Evolutionary conservation across 2,113 vertebrate genomes (phyloP).

Genomic region (Pholis gunnellus): DNA sequence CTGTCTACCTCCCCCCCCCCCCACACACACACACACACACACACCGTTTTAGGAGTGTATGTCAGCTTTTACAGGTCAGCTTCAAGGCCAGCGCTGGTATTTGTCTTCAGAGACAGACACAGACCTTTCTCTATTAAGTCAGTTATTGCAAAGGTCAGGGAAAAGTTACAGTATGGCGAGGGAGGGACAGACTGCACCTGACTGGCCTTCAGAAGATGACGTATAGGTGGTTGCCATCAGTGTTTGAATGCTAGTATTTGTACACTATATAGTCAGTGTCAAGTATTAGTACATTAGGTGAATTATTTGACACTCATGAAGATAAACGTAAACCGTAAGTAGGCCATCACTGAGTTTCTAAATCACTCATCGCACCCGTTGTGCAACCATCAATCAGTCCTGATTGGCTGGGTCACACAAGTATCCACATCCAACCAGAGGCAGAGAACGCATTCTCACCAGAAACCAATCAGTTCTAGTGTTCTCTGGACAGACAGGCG

Average conservation of each 20-base stretch:
- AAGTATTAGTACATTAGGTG: neutral
- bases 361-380: slow-evolving; percentile 2
- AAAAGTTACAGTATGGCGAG: neutral
- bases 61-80: slow-evolving; percentile 7
- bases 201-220: slow-evolving; percentile 3
- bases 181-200: neutral
- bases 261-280: neutral
- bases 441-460: neutral
- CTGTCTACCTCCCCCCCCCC: neutral
- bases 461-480: slow-evolving; percentile 29
- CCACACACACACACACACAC: neutral
- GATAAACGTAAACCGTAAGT: neutral
- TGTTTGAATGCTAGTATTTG: neutral
- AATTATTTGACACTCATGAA: slow-evolving; percentile 3
- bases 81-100: slow-evolving; percentile 18
- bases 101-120: slow-evolving; percentile 25
- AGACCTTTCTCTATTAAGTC: slow-evolving; percentile 40
- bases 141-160: slow-evolving; percentile 24
- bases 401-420: slow-evolving; percentile 11
- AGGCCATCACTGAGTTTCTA: neutral
- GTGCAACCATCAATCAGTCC: slow-evolving; percentile 26
- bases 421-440: slow-evolving; percentile 11
- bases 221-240: neutral
- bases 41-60: neutral
- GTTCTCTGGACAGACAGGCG: slow-evolving; percentile 10